A percentile compares a stretch with the other conserved stretches of the same genome.
Conservation (phyloP, 2,113 vertebrate species). For the Rallus limicola region DNA sequence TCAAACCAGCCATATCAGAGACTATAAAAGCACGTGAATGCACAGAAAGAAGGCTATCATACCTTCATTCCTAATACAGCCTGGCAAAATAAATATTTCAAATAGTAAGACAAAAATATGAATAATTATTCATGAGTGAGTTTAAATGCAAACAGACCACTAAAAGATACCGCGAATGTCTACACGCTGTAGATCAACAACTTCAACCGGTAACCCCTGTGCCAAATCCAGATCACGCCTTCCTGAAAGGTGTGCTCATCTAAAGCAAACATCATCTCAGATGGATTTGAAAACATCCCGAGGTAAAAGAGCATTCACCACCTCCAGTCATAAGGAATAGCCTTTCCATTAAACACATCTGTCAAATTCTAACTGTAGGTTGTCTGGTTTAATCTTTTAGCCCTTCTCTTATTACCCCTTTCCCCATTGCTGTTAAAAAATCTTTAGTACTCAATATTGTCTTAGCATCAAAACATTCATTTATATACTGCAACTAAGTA, state of each 20-base stretch:
- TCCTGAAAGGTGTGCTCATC: not conserved
- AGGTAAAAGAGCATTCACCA: not conserved
- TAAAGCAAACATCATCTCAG: not conserved
- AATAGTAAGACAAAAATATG: fast-evolving
- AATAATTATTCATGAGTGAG: not conserved
- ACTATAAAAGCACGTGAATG: not conserved
- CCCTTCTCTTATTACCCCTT: not conserved
- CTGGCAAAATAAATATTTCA: not conserved
- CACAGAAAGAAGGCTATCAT: not conserved
- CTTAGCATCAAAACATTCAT: not conserved
- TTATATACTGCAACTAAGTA: not conserved
- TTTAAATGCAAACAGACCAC: not conserved
- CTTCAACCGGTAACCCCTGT: not conserved
- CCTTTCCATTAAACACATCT: not conserved
- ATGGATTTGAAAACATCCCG: not conserved
- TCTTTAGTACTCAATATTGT: not conserved
- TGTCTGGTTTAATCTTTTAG: not conserved
- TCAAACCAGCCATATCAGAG: not conserved
- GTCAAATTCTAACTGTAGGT: not conserved
- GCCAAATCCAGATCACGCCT: not conserved
- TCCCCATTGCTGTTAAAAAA: not conserved
- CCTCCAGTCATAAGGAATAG: not conserved
- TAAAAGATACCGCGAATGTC: not conserved
- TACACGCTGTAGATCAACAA: not conserved
- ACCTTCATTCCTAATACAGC: not conserved